Percentiles rank a stretch among this genome's conserved stretches.
Evolutionary conservation across 2,888 invertebrate genomes (phyloP).

Genomic region (Chorisops tibialis): DNA sequence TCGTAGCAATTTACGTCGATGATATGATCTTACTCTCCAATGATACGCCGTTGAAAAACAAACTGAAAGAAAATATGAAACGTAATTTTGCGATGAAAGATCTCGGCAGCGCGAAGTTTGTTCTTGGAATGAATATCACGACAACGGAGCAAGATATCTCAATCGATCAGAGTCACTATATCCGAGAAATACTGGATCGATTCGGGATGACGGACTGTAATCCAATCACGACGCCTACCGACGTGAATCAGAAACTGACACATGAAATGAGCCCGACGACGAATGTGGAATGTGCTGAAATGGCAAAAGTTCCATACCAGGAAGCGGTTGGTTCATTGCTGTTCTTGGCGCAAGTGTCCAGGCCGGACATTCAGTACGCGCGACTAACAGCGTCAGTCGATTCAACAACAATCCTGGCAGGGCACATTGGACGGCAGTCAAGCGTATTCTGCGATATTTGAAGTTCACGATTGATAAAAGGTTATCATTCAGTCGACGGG

Average conservation of each 20-base stretch:
- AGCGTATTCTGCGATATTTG: not conserved
- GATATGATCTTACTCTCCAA: constrained; percentile 15
- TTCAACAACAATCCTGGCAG: not conserved
- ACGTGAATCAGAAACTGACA: not conserved
- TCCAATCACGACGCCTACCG: not conserved
- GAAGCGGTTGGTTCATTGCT: not conserved
- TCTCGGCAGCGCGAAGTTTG: not conserved
- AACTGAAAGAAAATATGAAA: constrained; percentile 5
- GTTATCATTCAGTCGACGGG: not conserved
- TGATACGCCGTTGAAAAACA: constrained; percentile 13
- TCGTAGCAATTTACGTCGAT: constrained; percentile 29
- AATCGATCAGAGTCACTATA: constrained; percentile 8
- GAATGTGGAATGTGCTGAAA: not conserved
- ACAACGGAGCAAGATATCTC: too few species aligned
- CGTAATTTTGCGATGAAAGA: constrained; percentile 2
- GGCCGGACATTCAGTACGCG: not conserved
- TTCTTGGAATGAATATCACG: too few species aligned
- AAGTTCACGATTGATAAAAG: not conserved
- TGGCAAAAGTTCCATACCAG: not conserved
- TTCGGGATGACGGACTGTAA: not conserved
- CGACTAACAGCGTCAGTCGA: not conserved
- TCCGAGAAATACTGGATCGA: not conserved
- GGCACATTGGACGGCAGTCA: not conserved
- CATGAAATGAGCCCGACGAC: not conserved
- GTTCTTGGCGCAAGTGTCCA: not conserved